These are phyloP conservation scores for Dasyurus viverrinus DNA, from an alignment of 2,113 vertebrate species.

Conservation along the genomic window DNA sequence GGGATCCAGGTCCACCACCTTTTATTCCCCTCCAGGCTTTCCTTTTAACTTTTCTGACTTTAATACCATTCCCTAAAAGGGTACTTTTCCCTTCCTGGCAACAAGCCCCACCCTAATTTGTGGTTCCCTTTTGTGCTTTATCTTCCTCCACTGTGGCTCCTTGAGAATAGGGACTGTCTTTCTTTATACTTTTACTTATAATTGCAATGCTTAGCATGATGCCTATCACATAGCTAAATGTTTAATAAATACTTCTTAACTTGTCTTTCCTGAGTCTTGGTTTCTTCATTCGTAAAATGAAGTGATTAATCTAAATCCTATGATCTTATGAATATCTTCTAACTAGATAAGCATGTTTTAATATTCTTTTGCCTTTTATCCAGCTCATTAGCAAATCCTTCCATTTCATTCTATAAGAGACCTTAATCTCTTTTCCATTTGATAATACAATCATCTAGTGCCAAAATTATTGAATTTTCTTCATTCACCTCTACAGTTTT, in stretches of 20 bases:
- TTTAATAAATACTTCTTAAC: neutral
- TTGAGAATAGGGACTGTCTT: neutral
- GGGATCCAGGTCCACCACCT: neutral
- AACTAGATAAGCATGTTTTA: slow-evolving; percentile 9
- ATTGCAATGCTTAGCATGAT: neutral
- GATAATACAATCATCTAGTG: neutral
- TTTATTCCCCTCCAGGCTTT: neutral
- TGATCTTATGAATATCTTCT: neutral
- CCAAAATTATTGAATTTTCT: neutral
- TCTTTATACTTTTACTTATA: neutral
- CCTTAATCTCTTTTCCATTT: neutral
- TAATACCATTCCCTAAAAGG: neutral
- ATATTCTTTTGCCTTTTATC: neutral
- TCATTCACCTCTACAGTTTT: neutral
- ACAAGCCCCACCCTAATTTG: neutral
- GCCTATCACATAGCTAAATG: neutral
- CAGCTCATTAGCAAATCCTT: slow-evolving; percentile 12
- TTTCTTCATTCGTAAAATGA: neutral
- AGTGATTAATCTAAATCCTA: neutral
- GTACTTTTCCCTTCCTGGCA: neutral
- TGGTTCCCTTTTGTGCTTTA: neutral
- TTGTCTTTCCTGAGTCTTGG: neutral
- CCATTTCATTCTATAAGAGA: neutral
- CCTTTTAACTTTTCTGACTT: neutral
- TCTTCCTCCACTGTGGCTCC: neutral